Evolutionary conservation across 2,888 invertebrate species (phyloP).

Genomic region (Blastobasis adustella): DNA sequence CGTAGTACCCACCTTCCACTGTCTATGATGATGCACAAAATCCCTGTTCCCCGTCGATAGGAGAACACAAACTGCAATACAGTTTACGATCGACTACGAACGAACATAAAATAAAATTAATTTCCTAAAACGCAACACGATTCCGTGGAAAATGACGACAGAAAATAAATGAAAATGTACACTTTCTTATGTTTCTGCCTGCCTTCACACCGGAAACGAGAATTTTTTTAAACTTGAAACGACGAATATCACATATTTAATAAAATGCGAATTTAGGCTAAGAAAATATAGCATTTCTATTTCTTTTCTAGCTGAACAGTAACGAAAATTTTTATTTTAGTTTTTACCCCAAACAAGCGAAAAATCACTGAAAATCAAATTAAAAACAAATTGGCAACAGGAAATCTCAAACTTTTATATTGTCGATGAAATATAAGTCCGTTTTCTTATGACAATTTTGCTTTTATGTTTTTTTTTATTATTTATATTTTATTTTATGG

Average conservation of each 20-base stretch:
- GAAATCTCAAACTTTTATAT: slow-evolving; percentile 29
- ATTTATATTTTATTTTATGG: no score
- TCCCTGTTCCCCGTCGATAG: slow-evolving; percentile 33
- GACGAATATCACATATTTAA: slow-evolving; percentile 39
- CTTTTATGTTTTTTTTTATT: no score
- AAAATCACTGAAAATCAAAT: slow-evolving; percentile 21
- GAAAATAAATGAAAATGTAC: slow-evolving; percentile 71
- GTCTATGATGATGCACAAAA: slow-evolving; percentile 59
- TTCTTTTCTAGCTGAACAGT: slow-evolving; percentile 19
- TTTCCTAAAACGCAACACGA: slow-evolving; percentile 56
- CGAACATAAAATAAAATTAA: slow-evolving; percentile 56
- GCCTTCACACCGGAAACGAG: slow-evolving; percentile 67
- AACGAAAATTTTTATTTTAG: slow-evolving; percentile 33
- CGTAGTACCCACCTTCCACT: slow-evolving; percentile 62
- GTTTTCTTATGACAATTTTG: slow-evolving; percentile 1
- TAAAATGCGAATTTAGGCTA: slow-evolving; percentile 27
- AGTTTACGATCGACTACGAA: slow-evolving; percentile 36
- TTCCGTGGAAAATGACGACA: slow-evolving; percentile 63
- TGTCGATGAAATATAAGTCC: slow-evolving; percentile 20
- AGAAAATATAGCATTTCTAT: slow-evolving; percentile 56
- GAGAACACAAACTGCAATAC: slow-evolving; percentile 32
- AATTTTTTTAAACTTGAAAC: slow-evolving; percentile 53
- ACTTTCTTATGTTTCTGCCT: slow-evolving; percentile 71
- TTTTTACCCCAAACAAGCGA: slow-evolving; percentile 22
- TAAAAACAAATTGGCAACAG: slow-evolving; percentile 23